Evolutionary conservation across 35 echinoderm and acorn worm genomes (phyloP).

Genomic region (Lytechinus variegatus): DNA sequence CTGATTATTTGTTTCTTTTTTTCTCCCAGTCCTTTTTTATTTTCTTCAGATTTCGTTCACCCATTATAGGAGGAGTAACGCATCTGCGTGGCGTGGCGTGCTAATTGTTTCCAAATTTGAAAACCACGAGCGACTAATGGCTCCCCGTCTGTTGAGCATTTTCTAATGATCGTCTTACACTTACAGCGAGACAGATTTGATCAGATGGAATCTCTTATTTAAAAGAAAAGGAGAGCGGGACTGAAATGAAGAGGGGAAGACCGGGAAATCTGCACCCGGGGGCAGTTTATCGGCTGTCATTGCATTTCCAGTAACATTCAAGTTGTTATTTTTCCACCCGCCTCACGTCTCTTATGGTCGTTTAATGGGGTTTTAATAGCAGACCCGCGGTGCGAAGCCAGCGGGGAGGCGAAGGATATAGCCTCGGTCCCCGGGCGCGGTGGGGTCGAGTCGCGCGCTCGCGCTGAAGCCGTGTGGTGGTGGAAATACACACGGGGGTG

Average conservation of each 20-base stretch:
- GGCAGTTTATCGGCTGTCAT: constrained; percentile 50
- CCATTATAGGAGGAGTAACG: background rate
- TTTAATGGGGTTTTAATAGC: constrained; percentile 59
- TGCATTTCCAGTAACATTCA: constrained; percentile 24
- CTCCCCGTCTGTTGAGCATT: constrained; percentile 29
- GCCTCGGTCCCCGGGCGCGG: constrained; percentile 38
- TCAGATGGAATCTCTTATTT: background rate
- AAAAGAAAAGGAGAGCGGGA: background rate
- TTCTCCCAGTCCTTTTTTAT: background rate
- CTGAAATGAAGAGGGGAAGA: background rate
- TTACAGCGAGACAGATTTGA: background rate
- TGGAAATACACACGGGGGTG: constrained; percentile 13
- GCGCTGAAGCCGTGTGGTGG: background rate
- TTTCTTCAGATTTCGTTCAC: background rate
- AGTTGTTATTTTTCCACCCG: constrained; percentile 55
- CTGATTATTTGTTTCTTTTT: background rate
- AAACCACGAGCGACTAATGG: constrained; percentile 48
- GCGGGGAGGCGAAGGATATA: constrained; percentile 3
- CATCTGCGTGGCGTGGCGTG: constrained; percentile 34
- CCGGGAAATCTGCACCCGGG: constrained; percentile 23
- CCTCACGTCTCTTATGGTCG: constrained; percentile 15
- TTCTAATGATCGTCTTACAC: constrained; percentile 4
- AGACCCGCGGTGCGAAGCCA: constrained; percentile 27
- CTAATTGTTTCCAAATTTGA: constrained; percentile 56
- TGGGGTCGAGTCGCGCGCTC: background rate